phyloP scores from a whole-genome alignment of 2,797 vertebrate species.

The Sebastes minor region DNA sequence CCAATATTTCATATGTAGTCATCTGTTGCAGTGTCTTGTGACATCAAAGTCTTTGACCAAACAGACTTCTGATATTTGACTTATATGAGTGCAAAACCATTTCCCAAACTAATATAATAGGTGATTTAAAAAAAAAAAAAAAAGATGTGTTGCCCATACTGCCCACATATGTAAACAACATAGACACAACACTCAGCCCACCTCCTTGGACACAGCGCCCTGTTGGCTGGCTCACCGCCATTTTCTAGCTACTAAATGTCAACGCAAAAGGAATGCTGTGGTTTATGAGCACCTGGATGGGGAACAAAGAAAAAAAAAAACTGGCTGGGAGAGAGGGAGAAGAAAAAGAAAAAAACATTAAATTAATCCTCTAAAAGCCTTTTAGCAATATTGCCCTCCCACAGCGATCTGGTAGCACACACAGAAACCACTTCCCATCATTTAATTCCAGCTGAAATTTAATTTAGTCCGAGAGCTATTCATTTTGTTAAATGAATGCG shows the following conservation, averaged over 20 bases:
- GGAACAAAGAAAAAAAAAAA: slow-evolving; percentile 70
- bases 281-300: slow-evolving; percentile 76
- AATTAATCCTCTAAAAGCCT: slow-evolving; percentile 89
- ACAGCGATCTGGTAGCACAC: slow-evolving; percentile 72
- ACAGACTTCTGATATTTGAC: background rate
- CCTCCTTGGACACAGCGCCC: slow-evolving; percentile 47
- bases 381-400: slow-evolving; percentile 84
- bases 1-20: background rate
- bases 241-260: slow-evolving; percentile 70
- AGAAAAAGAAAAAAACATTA: slow-evolving; percentile 53
- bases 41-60: background rate
- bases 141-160: slow-evolving; percentile 26
- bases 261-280: slow-evolving; percentile 60
- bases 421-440: slow-evolving; percentile 71
- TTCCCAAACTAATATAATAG: background rate
- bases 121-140: slow-evolving; percentile 14
- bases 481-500: slow-evolving; percentile 83
- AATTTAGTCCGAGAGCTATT: slow-evolving; percentile 86
- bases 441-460: slow-evolving; percentile 84
- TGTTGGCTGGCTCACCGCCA: slow-evolving; percentile 64
- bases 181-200: slow-evolving; percentile 41
- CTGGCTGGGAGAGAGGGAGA: slow-evolving; percentile 50
- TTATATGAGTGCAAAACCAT: background rate
- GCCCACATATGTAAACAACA: slow-evolving; percentile 39
- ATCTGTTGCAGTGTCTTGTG: background rate